These are phyloP conservation scores for Drosophila kuntzei DNA, from an alignment of 2,888 invertebrate species.

Conservation along the genomic window DNA sequence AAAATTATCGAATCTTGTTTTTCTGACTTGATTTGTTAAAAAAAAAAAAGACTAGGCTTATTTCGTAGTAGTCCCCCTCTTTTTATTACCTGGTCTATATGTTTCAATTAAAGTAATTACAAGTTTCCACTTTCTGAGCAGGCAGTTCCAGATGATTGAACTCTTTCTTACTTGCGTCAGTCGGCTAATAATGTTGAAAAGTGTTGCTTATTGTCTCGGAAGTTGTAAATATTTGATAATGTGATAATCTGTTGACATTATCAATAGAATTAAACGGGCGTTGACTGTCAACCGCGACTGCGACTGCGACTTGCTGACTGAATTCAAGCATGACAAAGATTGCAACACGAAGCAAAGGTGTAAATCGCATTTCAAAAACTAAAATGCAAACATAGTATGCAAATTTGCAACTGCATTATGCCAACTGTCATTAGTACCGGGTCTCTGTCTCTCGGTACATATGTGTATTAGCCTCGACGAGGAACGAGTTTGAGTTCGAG, in stretches of 20 bases:
- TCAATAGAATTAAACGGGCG: constrained; percentile 12
- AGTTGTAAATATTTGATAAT: constrained; percentile 48
- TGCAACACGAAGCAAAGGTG: constrained; percentile 29
- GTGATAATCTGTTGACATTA: constrained; percentile 41
- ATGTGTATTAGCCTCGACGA: background rate
- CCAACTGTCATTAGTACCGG: constrained; percentile 49
- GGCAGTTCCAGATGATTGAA: background rate
- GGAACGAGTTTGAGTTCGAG: background rate
- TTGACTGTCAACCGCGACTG: background rate
- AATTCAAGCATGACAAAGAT: constrained; percentile 30
- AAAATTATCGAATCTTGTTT: too few species aligned
- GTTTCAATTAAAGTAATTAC: background rate
- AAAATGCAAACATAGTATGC: constrained; percentile 17
- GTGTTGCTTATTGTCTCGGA: constrained; percentile 8
- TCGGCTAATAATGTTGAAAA: constrained; percentile 2
- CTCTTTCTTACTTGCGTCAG: background rate
- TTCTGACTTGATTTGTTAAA: too few species aligned
- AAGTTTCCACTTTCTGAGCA: background rate
- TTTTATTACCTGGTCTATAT: too few species aligned
- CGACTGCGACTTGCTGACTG: constrained; percentile 8
- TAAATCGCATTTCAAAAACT: constrained; percentile 39
- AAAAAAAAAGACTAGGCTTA: too few species aligned
- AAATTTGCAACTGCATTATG: constrained; percentile 55
- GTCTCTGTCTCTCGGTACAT: constrained; percentile 1
- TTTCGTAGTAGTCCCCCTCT: too few species aligned